Base-by-base conservation (phyloP, 2,888 invertebrate genomes). In the Operophtera brumata region DNA sequence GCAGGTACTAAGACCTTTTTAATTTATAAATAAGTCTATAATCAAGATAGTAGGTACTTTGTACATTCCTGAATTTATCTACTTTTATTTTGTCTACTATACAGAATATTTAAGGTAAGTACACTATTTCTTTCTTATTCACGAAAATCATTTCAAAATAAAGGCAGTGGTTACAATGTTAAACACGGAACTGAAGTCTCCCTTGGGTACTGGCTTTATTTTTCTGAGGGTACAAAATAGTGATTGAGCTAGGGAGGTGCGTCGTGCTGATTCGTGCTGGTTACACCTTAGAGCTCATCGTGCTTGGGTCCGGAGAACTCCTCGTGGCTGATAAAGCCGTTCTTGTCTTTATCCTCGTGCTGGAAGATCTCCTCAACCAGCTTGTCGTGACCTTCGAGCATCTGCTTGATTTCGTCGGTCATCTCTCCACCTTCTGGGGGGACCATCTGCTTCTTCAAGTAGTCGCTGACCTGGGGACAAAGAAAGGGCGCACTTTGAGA, bases 241-340 rank as follows among this genome's bases (percentile, higher is more conserved):
- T 9, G 5, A 26, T 26, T 14, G 40, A 32, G 50, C 44, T 43
- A 43, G 8, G 43, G 32, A 42, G 47, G 46, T 45, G 54, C 44
- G 66, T 46, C 10, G 45, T 59, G 49, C 43, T 47, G 20, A 20
- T 20, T 20, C 4, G 20, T 20, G 20, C 20, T 20, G 4, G 2
- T 20, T 20, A 20, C 20, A 4, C 20, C 20, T 92, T 95, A 98
- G 81, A 99, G 94, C 88, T 98, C 99, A 82, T 99, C 99, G 84
- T 98, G 98, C 82, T 99, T 98, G 11, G 98, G 98, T 3, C 98
- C 98, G 25, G 97, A 97, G 91, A 99, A 99, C 86, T 99, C 98
- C 44, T 96, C 96, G 86, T 97, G 96, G 62, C 98, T 97, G 71
- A 99, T 98, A 88, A 94, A 96, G 57, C 98, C 98, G 77, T 99